These are phyloP conservation scores for Odiellus spinosus DNA, from an alignment of 2,888 invertebrate species.

Conservation along the genomic window DNA sequence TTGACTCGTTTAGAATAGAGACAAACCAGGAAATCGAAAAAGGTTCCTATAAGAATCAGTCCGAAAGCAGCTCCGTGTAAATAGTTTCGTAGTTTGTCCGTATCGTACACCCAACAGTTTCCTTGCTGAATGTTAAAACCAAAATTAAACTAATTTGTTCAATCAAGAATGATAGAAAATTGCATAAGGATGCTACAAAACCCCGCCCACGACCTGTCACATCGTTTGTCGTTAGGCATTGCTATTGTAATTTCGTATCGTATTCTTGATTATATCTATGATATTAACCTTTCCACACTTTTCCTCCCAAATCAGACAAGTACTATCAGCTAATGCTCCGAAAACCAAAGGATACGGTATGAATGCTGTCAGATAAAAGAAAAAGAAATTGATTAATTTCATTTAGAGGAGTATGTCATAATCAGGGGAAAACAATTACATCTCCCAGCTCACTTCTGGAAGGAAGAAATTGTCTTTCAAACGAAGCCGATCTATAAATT, in stretches of 20 bases:
- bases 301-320: slow-evolving; percentile 49
- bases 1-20: slow-evolving; percentile 7
- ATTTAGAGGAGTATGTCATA: no score
- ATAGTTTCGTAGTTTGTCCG: slow-evolving; percentile 39
- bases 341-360: slow-evolving; percentile 56
- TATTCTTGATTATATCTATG: slow-evolving; percentile 28
- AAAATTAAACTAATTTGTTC: no score
- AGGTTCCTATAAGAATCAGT: slow-evolving; percentile 9
- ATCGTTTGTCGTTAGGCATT: no score
- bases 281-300: slow-evolving; percentile 42
- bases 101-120: slow-evolving; percentile 52
- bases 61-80: slow-evolving; percentile 32
- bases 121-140: slow-evolving; percentile 26
- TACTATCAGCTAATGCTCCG: slow-evolving; percentile 49
- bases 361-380: slow-evolving; percentile 25
- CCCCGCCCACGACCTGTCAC: no score
- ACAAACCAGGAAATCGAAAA: slow-evolving; percentile 12
- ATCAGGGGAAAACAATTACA: no score
- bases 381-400: no score
- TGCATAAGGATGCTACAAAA: no score
- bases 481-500: no score
- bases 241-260: no score
- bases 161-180: no score
- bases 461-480: no score
- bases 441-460: no score